Base-by-base conservation (phyloP, 1,140 invertebrate genomes). In the Heliconius congener region DNA sequence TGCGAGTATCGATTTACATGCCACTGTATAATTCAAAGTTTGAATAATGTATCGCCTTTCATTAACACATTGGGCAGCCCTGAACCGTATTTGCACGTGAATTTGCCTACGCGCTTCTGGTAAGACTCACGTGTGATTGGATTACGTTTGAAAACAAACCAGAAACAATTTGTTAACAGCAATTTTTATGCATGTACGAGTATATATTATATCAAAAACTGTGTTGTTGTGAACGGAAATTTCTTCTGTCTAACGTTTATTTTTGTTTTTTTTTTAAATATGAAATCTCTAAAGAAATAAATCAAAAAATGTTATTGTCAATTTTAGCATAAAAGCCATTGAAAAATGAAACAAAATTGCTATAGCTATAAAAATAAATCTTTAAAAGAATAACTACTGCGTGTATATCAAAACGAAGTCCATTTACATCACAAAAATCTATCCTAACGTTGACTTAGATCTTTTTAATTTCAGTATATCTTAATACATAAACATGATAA, bases 31-130 rank as follows among this genome's bases (percentile, higher is more conserved):
- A 93, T 93, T 93, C 91, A 91, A 90, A 88, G 90, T 89, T 90
- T 94, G 92, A 94, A 94, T 94, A 93, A 94, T 94, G 93, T 94
- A 94, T 94, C 90, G 90, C 90, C 92, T 93, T 94, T 94, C 93
- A 94, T 94, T 94, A 94, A 91, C 92, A 93, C 93, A 93, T 94
- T 90, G 91, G 91, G 84, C 88, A 91, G 90, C 87, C 88, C 88
- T 89, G 87, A 89, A 92, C 86, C 89, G 88, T 93, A 93, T 94
- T 94, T 93, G 91, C 91, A 94, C 93, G 89, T 93, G 93, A 94
- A 93, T 92, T 93, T 88, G 88, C 85, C 88, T 90, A 93, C 89
- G 90, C 88, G 87, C 88, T 88, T 88, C 85, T 83, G 88, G 91
- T 88, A 85, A 90, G 88, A 81, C 84, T 87, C 87, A 90, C 92